Percentiles rank a stretch among this genome's conserved stretches.
Evolutionary conservation across 2,888 invertebrate genomes (phyloP).

Genomic region (Clunio marinus): DNA sequence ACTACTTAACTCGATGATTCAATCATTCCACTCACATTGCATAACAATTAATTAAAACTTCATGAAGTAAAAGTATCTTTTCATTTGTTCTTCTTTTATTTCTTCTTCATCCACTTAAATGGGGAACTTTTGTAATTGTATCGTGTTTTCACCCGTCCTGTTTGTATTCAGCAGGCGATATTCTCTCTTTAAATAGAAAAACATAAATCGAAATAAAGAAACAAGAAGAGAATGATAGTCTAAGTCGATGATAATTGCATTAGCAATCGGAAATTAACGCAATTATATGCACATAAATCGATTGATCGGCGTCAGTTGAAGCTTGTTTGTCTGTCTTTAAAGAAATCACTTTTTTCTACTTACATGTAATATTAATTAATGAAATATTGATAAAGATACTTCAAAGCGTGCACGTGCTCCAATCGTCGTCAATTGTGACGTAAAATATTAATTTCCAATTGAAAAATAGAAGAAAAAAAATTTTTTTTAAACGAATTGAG

Average conservation of each 20-base stretch:
- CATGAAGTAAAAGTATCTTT: not conserved
- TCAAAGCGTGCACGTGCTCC: not conserved
- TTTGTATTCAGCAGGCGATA: too few relatives aligned
- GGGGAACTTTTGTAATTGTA: too few relatives aligned
- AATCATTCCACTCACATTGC: not conserved
- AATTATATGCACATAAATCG: conserved; percentile 8
- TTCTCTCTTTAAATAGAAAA: too few relatives aligned
- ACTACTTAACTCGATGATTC: too few relatives aligned
- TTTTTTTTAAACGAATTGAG: too few relatives aligned
- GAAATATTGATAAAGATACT: not conserved
- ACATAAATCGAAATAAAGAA: too few relatives aligned
- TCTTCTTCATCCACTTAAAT: too few relatives aligned
- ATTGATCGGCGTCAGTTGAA: not conserved
- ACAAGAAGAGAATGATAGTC: too few relatives aligned
- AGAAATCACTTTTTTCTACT: not conserved
- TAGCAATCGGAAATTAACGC: not conserved
- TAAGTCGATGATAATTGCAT: conserved; percentile 13
- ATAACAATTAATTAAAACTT: conserved; percentile 14
- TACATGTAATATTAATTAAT: conserved; percentile 11
- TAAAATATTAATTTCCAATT: too few relatives aligned
- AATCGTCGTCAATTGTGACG: not conserved
- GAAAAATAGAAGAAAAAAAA: too few relatives aligned
- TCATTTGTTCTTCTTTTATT: not conserved
- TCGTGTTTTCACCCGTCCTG: too few relatives aligned
- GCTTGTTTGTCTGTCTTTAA: too few relatives aligned